Evolutionary conservation across 2,797 vertebrate genomes (phyloP), one percentile per base, ranked within the genome.

Genomic region (Cynopterus sphinx): DNA sequence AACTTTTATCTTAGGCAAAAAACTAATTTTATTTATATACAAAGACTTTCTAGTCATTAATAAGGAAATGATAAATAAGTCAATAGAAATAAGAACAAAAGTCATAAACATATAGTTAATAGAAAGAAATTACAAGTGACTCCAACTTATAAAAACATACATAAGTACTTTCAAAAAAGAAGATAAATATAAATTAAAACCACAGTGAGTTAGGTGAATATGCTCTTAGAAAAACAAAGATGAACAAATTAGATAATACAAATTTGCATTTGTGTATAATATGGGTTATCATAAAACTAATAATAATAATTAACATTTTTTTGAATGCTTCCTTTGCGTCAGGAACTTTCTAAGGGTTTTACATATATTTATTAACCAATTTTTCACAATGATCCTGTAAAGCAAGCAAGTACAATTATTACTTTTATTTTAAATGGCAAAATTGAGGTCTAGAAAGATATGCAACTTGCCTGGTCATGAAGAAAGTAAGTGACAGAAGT

Each of bases 121-220:
- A 70, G 7, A 55, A 55, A 88, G 43, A 83, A 89, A 67, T 26
- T 59, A 63, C 16, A 87, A 83, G 26, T 63, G 19, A 68, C 8
- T 92, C 36, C 55, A 86, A 63, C 10, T 71, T 65, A 75, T 43
- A 28, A 92, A 82, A 81, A 81, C 6, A 22, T 59, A 36, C 15
- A 5, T 74, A 75, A 53, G 26, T 75, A 89, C 19, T 67, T 81
- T 87, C 10, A 87, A 96, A 92, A 90, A 36, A 24, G 79, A 65
- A 59, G 55, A 15, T 70, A 59, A 75, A 75, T 75, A 13, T 75
- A 91, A 87, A 83, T 78, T 78, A 90, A 81, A 94, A 83, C 6
- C 5, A 75, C 2, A 43, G 7, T 49, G 12, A 77, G 53, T 85
- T 49, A 81, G 26, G 46, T 59, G 4, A 83, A 78, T 78, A 89